Conservation (phyloP, 2,888 invertebrate genomes). For the Crioceris asparagi region DNA sequence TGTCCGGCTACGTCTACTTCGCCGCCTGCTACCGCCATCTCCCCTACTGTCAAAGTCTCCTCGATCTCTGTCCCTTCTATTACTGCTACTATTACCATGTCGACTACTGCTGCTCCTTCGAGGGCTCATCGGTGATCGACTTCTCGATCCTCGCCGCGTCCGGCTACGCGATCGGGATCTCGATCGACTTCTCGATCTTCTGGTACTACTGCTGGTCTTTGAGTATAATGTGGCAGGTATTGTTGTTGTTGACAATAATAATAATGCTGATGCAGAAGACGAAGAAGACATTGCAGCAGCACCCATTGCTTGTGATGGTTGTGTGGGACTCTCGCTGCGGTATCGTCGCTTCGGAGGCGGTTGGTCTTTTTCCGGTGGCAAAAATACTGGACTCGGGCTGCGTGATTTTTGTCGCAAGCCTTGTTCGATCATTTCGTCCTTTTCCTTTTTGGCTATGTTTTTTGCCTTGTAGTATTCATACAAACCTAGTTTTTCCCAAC, state of each 20-base stretch:
- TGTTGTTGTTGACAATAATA: too few species aligned
- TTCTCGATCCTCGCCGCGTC: too few species aligned
- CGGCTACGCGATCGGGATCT: too few species aligned
- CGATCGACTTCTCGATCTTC: neutral
- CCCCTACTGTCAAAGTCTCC: neutral
- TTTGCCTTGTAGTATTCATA: slow-evolving; percentile 98
- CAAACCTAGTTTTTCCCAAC: slow-evolving; percentile 96
- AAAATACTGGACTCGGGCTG: slow-evolving; percentile 67
- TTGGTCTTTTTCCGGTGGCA: slow-evolving; percentile 60
- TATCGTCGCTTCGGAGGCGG: slow-evolving; percentile 67
- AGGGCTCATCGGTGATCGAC: slow-evolving; percentile 8
- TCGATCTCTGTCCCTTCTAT: slow-evolving; percentile 22
- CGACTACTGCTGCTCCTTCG: slow-evolving; percentile 19
- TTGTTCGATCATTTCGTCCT: slow-evolving; percentile 68
- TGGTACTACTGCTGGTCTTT: slow-evolving; percentile 1
- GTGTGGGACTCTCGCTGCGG: slow-evolving; percentile 48
- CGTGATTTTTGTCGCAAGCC: slow-evolving; percentile 62
- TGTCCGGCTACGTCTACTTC: slow-evolving; percentile 26
- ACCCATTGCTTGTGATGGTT: too few species aligned
- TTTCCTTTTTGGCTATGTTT: slow-evolving; percentile 77
- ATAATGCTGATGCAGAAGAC: too few species aligned
- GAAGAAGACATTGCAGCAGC: too few species aligned
- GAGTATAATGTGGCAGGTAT: too few species aligned
- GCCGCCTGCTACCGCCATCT: slow-evolving; percentile 8
- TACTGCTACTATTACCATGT: slow-evolving; percentile 41